Conservation (phyloP, 2,113 vertebrate species). For the Baryphthengus martii region DNA sequence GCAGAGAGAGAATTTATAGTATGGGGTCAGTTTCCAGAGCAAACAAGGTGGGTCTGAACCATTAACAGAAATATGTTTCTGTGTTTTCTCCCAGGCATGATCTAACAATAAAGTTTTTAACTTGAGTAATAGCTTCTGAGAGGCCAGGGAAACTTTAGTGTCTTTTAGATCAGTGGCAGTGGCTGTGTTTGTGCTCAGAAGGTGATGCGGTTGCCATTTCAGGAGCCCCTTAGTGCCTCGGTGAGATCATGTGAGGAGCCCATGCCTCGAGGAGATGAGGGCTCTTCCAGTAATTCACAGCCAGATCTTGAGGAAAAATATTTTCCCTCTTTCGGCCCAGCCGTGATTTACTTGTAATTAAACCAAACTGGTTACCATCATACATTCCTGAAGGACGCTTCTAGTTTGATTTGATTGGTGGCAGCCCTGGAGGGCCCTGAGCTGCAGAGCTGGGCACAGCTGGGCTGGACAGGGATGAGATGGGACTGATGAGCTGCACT, state of each 20-base stretch:
- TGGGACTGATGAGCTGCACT: background rate
- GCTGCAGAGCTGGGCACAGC: background rate
- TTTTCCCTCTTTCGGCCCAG: background rate
- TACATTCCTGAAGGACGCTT: background rate
- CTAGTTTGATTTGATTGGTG: too few relatives aligned
- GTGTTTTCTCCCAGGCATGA: background rate
- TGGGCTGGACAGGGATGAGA: background rate
- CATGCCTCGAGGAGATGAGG: fast-evolving
- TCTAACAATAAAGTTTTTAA: background rate
- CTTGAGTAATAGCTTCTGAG: background rate
- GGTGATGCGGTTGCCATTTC: background rate
- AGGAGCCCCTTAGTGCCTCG: background rate
- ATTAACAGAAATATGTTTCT: background rate
- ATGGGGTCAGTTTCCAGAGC: background rate
- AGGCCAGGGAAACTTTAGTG: background rate
- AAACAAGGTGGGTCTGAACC: background rate
- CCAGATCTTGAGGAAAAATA: background rate
- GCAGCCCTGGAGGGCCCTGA: background rate
- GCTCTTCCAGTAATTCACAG: background rate
- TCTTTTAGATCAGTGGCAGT: background rate
- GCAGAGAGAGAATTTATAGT: background rate
- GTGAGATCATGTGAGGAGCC: background rate
- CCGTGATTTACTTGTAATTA: background rate
- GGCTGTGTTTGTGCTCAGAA: background rate
- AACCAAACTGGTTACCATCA: background rate